A percentile compares a stretch with the other conserved stretches of the same genome.
phyloP scores from a whole-genome alignment of 2,888 invertebrate species.

The Bembecia ichneumoniformis region DNA sequence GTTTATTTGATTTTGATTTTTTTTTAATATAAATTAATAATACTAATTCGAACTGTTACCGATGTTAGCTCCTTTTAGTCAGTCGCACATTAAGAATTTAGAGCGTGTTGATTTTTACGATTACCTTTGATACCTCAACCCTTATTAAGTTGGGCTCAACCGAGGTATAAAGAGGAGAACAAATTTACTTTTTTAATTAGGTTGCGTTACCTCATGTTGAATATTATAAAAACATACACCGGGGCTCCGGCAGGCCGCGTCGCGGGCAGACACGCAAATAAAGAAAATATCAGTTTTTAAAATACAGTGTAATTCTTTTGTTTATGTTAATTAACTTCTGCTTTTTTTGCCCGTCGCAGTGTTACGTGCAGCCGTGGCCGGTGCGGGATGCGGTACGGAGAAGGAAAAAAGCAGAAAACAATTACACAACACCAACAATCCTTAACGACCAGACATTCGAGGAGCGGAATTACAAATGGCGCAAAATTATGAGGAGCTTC shows the following conservation, averaged over 20 bases:
- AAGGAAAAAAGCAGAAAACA: slow-evolving; percentile 33
- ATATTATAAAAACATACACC: neutral
- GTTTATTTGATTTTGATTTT: no score
- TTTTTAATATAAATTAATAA: no score
- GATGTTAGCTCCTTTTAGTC: no score
- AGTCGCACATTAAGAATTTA: no score
- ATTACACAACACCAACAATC: slow-evolving; percentile 39
- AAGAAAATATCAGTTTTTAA: slow-evolving; percentile 14
- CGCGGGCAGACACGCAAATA: slow-evolving; percentile 15
- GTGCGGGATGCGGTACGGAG: slow-evolving; percentile 15
- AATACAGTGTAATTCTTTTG: slow-evolving; percentile 29
- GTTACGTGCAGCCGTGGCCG: neutral
- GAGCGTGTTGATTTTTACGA: neutral
- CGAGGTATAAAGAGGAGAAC: neutral
- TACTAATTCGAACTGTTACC: no score
- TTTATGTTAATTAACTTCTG: slow-evolving; percentile 45
- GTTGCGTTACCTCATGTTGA: slow-evolving; percentile 7
- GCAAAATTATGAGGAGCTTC: slow-evolving; percentile 59
- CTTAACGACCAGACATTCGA: slow-evolving; percentile 45
- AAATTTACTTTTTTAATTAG: neutral
- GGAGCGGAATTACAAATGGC: slow-evolving; percentile 46
- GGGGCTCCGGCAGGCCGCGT: slow-evolving; percentile 4
- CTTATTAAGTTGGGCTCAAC: neutral
- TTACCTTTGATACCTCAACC: neutral
- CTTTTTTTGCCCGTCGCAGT: slow-evolving; percentile 17